Percentiles rank a stretch among this genome's conserved stretches.
phyloP scores from a whole-genome alignment of 92 coral and sea anemone species.

The Virgularia gustaviana region DNA sequence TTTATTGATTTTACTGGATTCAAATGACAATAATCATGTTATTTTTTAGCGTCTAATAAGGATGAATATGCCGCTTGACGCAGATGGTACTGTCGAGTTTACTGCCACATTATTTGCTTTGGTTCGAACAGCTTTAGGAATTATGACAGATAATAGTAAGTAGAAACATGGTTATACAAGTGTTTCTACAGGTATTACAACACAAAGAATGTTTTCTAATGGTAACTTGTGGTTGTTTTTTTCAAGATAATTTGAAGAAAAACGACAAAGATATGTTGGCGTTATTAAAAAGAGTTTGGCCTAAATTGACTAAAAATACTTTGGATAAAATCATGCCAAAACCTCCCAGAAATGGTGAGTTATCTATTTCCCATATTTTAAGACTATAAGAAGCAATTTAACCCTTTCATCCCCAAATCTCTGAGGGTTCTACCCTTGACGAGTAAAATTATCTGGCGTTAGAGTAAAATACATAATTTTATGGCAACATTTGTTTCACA shows the following conservation, averaged over 20 bases:
- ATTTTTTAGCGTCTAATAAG: slow-evolving; percentile 85
- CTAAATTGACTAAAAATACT: slow-evolving; percentile 97
- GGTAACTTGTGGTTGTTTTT: not conserved
- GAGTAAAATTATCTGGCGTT: too few relatives aligned
- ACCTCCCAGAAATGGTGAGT: slow-evolving; percentile 93
- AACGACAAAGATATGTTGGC: slow-evolving; percentile 96
- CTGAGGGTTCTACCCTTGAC: too few relatives aligned
- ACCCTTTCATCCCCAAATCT: too few relatives aligned
- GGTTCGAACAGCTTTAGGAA: slow-evolving; percentile 89
- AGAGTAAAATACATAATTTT: too few relatives aligned
- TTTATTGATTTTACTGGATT: not conserved
- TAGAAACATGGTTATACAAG: not conserved
- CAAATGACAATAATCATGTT: not conserved
- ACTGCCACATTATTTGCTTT: slow-evolving; percentile 93
- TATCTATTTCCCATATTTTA: too few relatives aligned
- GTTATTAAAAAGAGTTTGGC: slow-evolving; percentile 96
- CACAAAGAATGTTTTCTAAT: too few relatives aligned
- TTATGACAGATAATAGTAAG: slow-evolving; percentile 98
- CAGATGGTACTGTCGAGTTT: slow-evolving; percentile 94
- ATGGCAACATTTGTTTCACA: too few relatives aligned
- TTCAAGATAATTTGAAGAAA: slow-evolving; percentile 85
- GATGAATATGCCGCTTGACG: slow-evolving; percentile 96
- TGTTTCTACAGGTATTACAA: too few relatives aligned
- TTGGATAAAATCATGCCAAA: slow-evolving; percentile 95
- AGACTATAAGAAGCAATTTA: too few relatives aligned